Evolutionary conservation across 2,113 vertebrate genomes (phyloP), one percentile per base, ranked within the genome.

Genomic region (Ariopsis seemanni): DNA sequence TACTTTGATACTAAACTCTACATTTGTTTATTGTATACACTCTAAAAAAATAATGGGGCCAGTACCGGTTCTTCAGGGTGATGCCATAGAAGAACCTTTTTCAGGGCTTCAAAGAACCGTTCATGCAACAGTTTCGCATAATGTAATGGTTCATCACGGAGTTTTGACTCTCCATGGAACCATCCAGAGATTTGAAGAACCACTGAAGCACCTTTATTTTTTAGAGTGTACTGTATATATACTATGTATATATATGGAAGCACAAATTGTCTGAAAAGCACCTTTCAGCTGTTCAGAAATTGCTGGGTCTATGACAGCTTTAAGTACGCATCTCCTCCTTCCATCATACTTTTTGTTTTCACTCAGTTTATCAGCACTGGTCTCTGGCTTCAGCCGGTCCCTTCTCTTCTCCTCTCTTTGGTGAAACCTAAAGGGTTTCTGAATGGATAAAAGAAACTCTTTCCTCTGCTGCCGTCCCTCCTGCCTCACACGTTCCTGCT

Each of bases 391-490:
- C 74, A 92, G 88, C 74, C 93, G 95, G 89, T 96, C 94, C 87
- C 92, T 96, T 93, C 91, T 96, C 88, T 92, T 94, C 4, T 96
- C 94, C 83, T 97, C 96, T 92, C 96, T 97, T 88, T 95, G 92
- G 83, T 96, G 85, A 92, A 98, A 98, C 79, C 93, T 96, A 93
- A 99, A 99, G 72, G 98, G 97, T 92, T 95, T 96, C 92, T 98
- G 95, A 77, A 92, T 95, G 25, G 97, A 95, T 75, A 98, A 93
- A 27, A 99, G 95, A 86, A 96, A 92, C 50, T 96, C 94, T 88
- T 92, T 97, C 91, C 98, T 97, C 90, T 96, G 96, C 91, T 97
- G 95, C 17, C 89, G 94, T 55, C 94, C 90, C 15, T 91, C 91
- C 91, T 90, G 94, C 91, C 97, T 96, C 89, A 94, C 94, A 57